Base-by-base conservation (phyloP, 1,140 invertebrate genomes). In the Hycleus cichorii region DNA sequence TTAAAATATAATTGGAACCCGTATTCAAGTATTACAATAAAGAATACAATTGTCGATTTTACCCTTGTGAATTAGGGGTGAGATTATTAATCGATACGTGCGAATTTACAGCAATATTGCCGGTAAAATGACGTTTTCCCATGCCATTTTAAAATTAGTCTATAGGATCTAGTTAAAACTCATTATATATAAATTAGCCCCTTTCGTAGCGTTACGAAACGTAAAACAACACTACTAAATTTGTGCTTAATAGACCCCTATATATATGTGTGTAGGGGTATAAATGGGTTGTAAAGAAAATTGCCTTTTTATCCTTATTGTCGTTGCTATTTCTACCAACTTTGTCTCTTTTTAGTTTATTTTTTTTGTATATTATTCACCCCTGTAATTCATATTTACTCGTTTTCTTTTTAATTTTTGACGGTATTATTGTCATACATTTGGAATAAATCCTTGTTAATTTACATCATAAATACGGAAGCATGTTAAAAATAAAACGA, bases 201-300 rank as follows among this genome's bases (percentile, higher is more conserved):
- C 51, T 32, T 32, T 32, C 7, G 32, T 32, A 32, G 7, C 51
- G 46, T 38, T 45, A 53, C 8, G 43, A 45, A 53, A 46, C 26
- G 51, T 45, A 53, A 44, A 18, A 18, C 18, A 18, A 18, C 18
- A 18, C 40, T 32, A 42, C 40, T 53, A 53, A 53, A 53, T 53
- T 53, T 42, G 46, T 53, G 39, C 51, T 53, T 53, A 53, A 53
- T 53, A 53, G 51, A 53, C 8, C 42, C 25, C n/a, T 18, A 18
- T 18, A 18, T 18, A 18, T 5, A 7, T 32, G 32, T 32, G 32
- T 32, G 32, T 32, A 18, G 18, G 18, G 18, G 42, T 53, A 42
- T 53, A 53, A 53, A 53, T 53, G 51, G 42, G 51, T 46, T 53
- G 42, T 53, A 53, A 53, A 53, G 51, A 53, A 53, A 53, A 53